Evolutionary conservation across 2,797 vertebrate genomes (phyloP), one percentile per base, ranked within the genome.

Genomic region (Hydrocynus forskahlii): DNA sequence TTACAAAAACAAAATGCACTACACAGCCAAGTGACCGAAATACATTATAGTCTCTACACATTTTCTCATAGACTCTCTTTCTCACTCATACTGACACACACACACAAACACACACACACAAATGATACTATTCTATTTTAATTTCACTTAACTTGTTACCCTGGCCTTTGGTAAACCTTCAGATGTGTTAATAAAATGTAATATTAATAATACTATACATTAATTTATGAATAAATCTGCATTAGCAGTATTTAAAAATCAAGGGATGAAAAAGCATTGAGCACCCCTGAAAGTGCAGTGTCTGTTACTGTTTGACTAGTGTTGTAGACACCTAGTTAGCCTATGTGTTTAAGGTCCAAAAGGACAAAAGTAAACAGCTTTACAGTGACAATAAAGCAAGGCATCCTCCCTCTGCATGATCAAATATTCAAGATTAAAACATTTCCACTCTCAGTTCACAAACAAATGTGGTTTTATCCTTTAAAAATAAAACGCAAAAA

Each of bases 1-100:
- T 82, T 79, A 52, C 75, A 81, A 82, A 81, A 76, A 16, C 57
- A 57, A 72, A 75, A 16, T 17, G 57, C 55, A 81, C 48, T 66
- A 67, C 17, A 29, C 17, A 74, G 67, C 14, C 67, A 68, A 60
- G 19, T 21, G 67, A 23, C 29, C 57, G 54, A 57, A 64, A 72
- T 45, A 10, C 21, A 40, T 60, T 57, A 55, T n/a, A 43, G 25
- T 13, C 60, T 40, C 40, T 57, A 45, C 64, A 59, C 35, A 40
- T 23, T n/a, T 12, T 23, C 16, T 54, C 66, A 72, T 12, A 62
- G 4, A 60, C 52, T 48, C 68, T 48, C 76, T 25, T 19, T 29
- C 52, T 48, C 68, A 62, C 67, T 50, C 55, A 62, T 14, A 60
- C 40, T 66, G 12, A 38, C 48, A 52, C 50, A 62, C 50, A 63